Conservation (phyloP, 2,888 invertebrate species). For the Ichneumoninae sp. region DNA sequence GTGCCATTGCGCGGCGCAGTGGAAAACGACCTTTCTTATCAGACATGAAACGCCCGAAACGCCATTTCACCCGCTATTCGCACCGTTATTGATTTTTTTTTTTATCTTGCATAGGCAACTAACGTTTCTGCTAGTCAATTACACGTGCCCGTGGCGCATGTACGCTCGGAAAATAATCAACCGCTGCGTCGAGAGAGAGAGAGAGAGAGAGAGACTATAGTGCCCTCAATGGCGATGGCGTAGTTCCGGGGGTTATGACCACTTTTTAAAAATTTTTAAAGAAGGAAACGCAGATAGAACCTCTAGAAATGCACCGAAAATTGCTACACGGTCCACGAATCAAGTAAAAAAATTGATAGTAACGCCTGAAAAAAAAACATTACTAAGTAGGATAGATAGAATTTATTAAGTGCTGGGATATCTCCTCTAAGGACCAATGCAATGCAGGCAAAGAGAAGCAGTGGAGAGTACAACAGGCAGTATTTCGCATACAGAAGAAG, state of each 20-base stretch:
- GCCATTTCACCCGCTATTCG: slow-evolving; percentile 6
- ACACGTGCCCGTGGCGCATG: not conserved
- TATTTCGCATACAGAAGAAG: no score
- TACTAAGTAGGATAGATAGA: not conserved
- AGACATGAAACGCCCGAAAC: not conserved
- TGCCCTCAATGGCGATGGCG: not conserved
- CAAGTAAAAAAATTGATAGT: no score
- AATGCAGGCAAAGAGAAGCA: no score
- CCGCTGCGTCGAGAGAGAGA: not conserved
- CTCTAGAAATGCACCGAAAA: not conserved
- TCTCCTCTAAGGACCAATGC: no score
- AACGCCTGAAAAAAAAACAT: no score
- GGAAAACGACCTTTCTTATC: slow-evolving; percentile 8
- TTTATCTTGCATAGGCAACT: not conserved
- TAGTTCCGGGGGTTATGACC: not conserved
- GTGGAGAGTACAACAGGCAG: no score
- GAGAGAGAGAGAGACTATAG: not conserved
- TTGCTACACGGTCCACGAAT: no score
- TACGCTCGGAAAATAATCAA: slow-evolving; percentile 5
- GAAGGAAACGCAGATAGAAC: not conserved
- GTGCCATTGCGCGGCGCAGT: not conserved
- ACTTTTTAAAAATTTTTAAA: not conserved
- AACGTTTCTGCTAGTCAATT: not conserved
- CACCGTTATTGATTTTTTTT: not conserved
- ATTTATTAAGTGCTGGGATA: no score